Percentiles rank a stretch among this genome's conserved stretches.
These are phyloP conservation scores for Felis chaus DNA, from an alignment of 2,113 vertebrate genomes.

Conservation along the genomic window DNA sequence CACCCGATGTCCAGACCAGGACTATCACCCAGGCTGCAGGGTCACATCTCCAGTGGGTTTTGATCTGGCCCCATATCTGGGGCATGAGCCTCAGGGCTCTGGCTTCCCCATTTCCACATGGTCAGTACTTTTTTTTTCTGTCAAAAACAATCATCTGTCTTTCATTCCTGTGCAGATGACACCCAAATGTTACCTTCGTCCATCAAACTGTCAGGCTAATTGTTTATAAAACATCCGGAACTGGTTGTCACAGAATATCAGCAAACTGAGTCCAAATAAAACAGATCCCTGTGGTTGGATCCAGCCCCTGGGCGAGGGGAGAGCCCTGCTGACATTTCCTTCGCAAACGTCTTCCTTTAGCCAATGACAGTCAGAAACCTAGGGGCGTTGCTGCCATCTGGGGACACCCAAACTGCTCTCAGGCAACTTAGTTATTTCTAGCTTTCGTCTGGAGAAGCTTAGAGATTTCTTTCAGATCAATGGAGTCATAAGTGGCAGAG, in stretches of 20 bases:
- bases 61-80: not conserved
- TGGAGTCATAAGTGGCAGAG: no score
- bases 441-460: not conserved
- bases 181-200: slow-evolving; percentile 46
- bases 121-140: not conserved
- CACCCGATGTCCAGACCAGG: not conserved
- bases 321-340: not conserved
- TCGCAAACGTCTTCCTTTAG: slow-evolving; percentile 26
- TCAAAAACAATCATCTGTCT: slow-evolving; percentile 60
- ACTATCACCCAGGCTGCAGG: not conserved
- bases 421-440: not conserved
- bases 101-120: not conserved
- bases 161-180: slow-evolving; percentile 61
- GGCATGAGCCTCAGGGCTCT: not conserved
- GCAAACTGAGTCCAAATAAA: slow-evolving; percentile 34
- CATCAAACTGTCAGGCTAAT: slow-evolving; percentile 59
- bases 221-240: slow-evolving; percentile 69
- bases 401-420: not conserved
- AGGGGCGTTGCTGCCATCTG: rapidly evolving
- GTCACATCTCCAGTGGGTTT: not conserved
- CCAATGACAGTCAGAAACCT: not conserved
- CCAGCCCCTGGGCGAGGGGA: not conserved
- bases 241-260: slow-evolving; percentile 60
- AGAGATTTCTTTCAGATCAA: not conserved
- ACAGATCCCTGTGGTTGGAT: not conserved